phyloP scores from a whole-genome alignment of 2,113 vertebrate species.

The Bombycilla garrulus region DNA sequence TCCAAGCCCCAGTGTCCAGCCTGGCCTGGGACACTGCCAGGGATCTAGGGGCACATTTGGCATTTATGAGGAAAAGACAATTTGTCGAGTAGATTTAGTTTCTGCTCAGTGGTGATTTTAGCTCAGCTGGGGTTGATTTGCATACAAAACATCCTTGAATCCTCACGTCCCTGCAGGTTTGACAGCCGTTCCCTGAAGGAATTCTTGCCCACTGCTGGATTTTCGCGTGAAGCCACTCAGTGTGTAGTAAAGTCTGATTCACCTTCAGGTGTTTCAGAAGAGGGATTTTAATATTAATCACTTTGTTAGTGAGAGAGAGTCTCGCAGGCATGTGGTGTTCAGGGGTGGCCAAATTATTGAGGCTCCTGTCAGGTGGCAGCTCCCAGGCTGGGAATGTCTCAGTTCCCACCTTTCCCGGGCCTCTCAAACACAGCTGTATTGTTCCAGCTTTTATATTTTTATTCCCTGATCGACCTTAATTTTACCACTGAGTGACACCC shows the following conservation, averaged over 20 bases:
- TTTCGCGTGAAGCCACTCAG: accelerated
- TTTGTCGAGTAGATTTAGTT: not conserved
- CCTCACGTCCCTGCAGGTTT: accelerated
- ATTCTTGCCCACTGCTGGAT: not conserved
- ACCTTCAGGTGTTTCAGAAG: not conserved
- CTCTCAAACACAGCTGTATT: not conserved
- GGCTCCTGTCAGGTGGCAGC: not conserved
- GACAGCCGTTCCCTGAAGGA: not conserved
- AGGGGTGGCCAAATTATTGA: not conserved
- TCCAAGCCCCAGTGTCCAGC: not conserved
- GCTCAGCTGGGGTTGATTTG: not conserved
- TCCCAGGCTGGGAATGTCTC: not conserved
- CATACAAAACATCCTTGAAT: not conserved
- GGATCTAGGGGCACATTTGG: not conserved
- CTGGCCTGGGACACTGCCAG: not conserved
- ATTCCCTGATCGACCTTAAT: not conserved
- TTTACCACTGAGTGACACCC: not conserved
- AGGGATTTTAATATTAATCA: not conserved
- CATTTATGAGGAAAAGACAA: not conserved
- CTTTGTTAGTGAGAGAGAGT: not conserved
- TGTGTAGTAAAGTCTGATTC: not conserved
- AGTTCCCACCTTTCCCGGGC: not conserved
- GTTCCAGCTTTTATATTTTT: not conserved
- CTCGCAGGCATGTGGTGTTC: not conserved
- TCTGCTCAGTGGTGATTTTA: not conserved